phyloP scores from a whole-genome alignment of 2,888 invertebrate genomes.

The Pterostichus niger region DNA sequence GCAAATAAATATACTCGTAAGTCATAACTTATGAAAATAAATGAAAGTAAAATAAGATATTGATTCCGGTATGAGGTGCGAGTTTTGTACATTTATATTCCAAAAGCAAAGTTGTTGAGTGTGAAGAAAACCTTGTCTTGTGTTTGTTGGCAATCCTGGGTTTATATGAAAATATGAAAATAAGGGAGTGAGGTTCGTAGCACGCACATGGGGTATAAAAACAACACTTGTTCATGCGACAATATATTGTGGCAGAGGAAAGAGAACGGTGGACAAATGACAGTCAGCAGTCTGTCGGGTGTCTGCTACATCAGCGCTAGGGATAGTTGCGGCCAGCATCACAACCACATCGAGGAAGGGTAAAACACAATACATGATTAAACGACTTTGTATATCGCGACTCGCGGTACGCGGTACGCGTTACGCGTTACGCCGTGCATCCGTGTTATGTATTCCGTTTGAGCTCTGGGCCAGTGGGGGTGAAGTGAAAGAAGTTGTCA shows the following conservation, averaged over 20 bases:
- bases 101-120: conserved; percentile 21
- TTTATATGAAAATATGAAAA: conserved; percentile 49
- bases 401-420: conserved; percentile 32
- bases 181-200: conserved; percentile 9
- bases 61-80: background rate
- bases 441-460: conserved; percentile 62
- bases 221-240: conserved; percentile 58
- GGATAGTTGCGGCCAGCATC: conserved; percentile 7
- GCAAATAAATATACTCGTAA: too few species aligned
- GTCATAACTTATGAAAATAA: too few species aligned
- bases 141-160: conserved; percentile 33
- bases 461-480: conserved; percentile 45
- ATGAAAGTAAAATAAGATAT: background rate
- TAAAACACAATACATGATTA: conserved; percentile 65
- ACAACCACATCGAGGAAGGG: conserved; percentile 51
- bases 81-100: conserved; percentile 13
- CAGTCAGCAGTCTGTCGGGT: background rate
- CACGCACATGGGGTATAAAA: conserved; percentile 54
- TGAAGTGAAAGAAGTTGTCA: conserved; percentile 63
- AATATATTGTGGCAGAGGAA: conserved; percentile 49
- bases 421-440: conserved; percentile 17
- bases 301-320: conserved; percentile 4
- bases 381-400: conserved; percentile 47
- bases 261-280: conserved; percentile 12
- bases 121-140: conserved; percentile 8